phyloP scores from a whole-genome alignment of 2,113 vertebrate genomes.

The Suncus etruscus region DNA sequence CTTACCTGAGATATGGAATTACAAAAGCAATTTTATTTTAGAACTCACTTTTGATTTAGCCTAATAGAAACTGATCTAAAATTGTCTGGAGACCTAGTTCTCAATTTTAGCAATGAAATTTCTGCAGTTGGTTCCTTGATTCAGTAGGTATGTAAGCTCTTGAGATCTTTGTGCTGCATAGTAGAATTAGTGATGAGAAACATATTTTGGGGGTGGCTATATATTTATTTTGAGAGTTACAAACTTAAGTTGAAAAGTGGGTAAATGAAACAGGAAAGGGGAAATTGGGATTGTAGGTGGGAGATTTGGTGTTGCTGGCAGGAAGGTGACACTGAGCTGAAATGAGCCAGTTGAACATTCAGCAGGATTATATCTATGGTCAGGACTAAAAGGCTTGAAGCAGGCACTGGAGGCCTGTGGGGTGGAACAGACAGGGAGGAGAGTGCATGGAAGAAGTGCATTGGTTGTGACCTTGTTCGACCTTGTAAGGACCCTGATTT shows the following conservation, averaged over 20 bases:
- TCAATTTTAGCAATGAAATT: not conserved
- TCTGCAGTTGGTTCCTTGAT: not conserved
- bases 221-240: not conserved
- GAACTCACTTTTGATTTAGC: not conserved
- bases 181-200: constrained; percentile 20
- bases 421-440: not conserved
- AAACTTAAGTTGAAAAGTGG: not conserved
- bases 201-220: not conserved
- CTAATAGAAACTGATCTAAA: constrained; percentile 18
- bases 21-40: not conserved
- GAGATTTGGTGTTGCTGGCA: not conserved
- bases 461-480: not conserved
- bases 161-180: constrained; percentile 12
- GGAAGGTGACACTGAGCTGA: not conserved
- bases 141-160: not conserved
- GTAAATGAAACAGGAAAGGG: not conserved
- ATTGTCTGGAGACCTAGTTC: constrained; percentile 2
- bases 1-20: not conserved
- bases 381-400: not conserved
- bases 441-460: too few relatives aligned
- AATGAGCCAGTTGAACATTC: not conserved
- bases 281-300: not conserved
- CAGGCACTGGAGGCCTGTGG: not conserved
- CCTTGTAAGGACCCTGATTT: not conserved
- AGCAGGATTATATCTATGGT: not conserved